Conservation (phyloP, 2,888 invertebrate species). For the Pediacus dermestoides region DNA sequence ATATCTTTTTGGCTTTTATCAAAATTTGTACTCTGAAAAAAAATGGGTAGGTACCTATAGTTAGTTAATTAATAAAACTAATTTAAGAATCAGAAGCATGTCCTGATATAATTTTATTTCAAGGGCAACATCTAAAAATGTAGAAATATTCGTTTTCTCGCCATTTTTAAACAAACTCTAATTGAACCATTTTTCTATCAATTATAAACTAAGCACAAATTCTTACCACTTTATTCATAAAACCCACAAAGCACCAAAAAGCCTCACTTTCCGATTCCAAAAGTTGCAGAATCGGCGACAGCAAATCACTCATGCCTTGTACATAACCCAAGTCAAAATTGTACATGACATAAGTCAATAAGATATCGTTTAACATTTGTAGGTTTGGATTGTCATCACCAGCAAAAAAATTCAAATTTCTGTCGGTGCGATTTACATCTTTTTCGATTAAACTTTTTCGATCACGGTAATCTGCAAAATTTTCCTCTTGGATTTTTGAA, state of each 20-base stretch:
- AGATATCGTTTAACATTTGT: slow-evolving; percentile 78
- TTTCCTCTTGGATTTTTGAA: slow-evolving; percentile 78
- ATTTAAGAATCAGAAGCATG: too few relatives aligned
- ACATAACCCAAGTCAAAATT: slow-evolving; percentile 97
- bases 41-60: too few relatives aligned
- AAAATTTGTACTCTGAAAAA: slow-evolving; percentile 67
- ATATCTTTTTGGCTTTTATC: slow-evolving; percentile 96
- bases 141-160: too few relatives aligned
- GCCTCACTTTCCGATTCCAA: slow-evolving; percentile 92
- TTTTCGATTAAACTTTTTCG: slow-evolving; percentile 94
- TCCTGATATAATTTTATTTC: too few relatives aligned
- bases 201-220: too few relatives aligned
- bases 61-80: too few relatives aligned
- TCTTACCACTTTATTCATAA: slow-evolving; percentile 93
- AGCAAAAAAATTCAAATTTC: slow-evolving; percentile 86
- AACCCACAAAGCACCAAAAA: slow-evolving; percentile 98
- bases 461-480: slow-evolving; percentile 85
- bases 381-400: slow-evolving; percentile 92
- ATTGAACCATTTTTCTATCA: too few relatives aligned
- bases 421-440: slow-evolving; percentile 94
- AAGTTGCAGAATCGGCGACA: slow-evolving; percentile 87
- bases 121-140: too few relatives aligned
- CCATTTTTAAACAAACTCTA: too few relatives aligned
- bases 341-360: slow-evolving; percentile 99
- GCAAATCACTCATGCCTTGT: slow-evolving; percentile 96